Percentiles rank a stretch among this genome's conserved stretches.
Conservation (phyloP, 2,797 vertebrate species). For the Numenius phaeopus region DNA sequence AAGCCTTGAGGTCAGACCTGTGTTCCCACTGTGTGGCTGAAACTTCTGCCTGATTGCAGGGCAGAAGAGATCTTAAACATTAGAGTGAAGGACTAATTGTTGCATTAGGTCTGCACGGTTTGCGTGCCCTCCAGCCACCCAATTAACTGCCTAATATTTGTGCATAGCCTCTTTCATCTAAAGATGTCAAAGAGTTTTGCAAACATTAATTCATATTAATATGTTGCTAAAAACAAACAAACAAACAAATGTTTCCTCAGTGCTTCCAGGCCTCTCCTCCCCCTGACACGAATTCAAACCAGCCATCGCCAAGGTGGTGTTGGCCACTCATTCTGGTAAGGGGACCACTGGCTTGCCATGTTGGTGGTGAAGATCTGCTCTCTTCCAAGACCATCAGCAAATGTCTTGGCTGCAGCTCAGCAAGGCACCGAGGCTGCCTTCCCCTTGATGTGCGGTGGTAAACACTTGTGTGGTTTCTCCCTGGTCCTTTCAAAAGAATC, state of each 20-base stretch:
- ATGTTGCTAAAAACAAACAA: conserved; percentile 15
- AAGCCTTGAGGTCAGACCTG: neutral
- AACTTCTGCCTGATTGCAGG: neutral
- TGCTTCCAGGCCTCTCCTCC: neutral
- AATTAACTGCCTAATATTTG: conserved; percentile 44
- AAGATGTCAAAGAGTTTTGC: conserved; percentile 30
- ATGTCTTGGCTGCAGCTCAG: neutral
- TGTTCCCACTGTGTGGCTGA: neutral
- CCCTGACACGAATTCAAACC: neutral
- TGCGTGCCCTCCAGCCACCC: conserved; percentile 18
- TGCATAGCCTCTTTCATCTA: conserved; percentile 18
- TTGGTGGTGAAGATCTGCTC: accelerated
- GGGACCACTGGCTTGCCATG: accelerated
- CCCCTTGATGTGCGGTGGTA: neutral
- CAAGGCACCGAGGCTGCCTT: neutral
- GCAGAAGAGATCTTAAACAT: neutral
- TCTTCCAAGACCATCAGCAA: neutral
- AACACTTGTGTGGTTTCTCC: neutral
- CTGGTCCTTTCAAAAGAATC: neutral
- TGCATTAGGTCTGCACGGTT: neutral
- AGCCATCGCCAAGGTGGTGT: neutral
- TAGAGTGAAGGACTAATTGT: neutral
- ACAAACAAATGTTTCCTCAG: neutral
- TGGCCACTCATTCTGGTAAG: neutral
- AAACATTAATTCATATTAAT: conserved; percentile 42